Conservation (phyloP, 2,888 invertebrate species). For the Gerris lacustris region DNA sequence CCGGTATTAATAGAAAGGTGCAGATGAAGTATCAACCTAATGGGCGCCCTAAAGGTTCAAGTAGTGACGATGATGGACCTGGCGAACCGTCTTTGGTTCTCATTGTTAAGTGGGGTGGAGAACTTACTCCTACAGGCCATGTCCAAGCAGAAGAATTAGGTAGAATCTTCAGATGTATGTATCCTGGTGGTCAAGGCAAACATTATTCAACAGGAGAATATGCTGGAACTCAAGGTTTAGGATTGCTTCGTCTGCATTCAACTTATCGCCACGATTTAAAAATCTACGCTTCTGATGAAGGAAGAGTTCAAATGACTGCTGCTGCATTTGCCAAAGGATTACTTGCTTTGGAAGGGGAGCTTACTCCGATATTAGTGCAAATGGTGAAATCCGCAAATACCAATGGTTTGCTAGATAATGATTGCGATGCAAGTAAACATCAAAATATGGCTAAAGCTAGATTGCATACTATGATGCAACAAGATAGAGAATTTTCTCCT, state of each 20-base stretch:
- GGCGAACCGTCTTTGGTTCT: slow-evolving; percentile 88
- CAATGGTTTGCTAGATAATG: slow-evolving; percentile 93
- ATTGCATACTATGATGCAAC: slow-evolving; percentile 82
- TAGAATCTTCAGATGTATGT: slow-evolving; percentile 97
- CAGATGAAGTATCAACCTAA: slow-evolving; percentile 98
- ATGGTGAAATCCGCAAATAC: slow-evolving; percentile 99
- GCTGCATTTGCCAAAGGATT: slow-evolving; percentile 98
- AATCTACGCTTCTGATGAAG: slow-evolving; percentile 99
- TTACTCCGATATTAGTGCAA: slow-evolving; percentile 96
- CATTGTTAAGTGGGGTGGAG: slow-evolving; percentile 99
- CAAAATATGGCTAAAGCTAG: slow-evolving; percentile 95
- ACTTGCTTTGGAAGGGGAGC: slow-evolving; percentile 90
- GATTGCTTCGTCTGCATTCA: slow-evolving; percentile 86
- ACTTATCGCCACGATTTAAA: slow-evolving; percentile 98
- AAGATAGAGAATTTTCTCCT: slow-evolving; percentile 70
- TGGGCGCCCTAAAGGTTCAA: slow-evolving; percentile 79
- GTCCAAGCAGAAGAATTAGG: slow-evolving; percentile 96
- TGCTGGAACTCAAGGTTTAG: slow-evolving; percentile 87
- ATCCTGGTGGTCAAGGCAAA: slow-evolving; percentile 92
- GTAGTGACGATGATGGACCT: slow-evolving; percentile 83
- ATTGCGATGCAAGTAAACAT: slow-evolving; percentile 91
- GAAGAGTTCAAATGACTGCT: slow-evolving; percentile 98
- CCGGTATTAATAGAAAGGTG: slow-evolving; percentile 98
- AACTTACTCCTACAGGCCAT: slow-evolving; percentile 92
- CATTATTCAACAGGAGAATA: slow-evolving; percentile 57